Evolutionary conservation across 2,113 vertebrate species (phyloP).

Genomic region (Python bivittatus): DNA sequence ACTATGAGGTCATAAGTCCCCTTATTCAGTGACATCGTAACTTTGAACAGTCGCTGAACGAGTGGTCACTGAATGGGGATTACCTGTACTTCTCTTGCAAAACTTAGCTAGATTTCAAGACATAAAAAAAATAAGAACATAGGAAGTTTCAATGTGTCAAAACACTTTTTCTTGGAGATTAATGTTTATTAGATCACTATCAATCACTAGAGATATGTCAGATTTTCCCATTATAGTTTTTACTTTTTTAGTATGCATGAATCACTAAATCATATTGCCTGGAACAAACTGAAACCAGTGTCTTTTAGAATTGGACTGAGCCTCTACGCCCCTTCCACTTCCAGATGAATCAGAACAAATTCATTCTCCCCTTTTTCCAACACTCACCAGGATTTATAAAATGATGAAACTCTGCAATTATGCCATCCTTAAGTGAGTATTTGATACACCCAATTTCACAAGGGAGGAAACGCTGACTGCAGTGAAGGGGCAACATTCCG

Average conservation of each 20-base stretch:
- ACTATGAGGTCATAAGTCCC: too few relatives aligned
- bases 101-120: neutral
- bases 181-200: neutral
- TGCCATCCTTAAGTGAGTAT: conserved; percentile 75
- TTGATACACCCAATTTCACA: conserved; percentile 81
- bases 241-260: neutral
- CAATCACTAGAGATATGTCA: neutral
- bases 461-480: conserved; percentile 78
- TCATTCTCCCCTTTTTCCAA: neutral
- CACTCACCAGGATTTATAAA: conserved; percentile 78
- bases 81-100: neutral
- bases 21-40: neutral
- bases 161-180: neutral
- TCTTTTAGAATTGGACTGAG: neutral
- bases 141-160: neutral
- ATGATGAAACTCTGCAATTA: conserved; percentile 73
- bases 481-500: conserved; percentile 73
- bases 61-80: neutral
- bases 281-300: neutral
- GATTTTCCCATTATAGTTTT: neutral
- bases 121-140: neutral
- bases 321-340: neutral
- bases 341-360: neutral
- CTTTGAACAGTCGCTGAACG: neutral
- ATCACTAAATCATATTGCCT: neutral